A percentile compares a stretch with the other conserved stretches of the same genome.
Evolutionary conservation across 2,113 vertebrate species (phyloP).

Genomic region (Asarcornis scutulata): DNA sequence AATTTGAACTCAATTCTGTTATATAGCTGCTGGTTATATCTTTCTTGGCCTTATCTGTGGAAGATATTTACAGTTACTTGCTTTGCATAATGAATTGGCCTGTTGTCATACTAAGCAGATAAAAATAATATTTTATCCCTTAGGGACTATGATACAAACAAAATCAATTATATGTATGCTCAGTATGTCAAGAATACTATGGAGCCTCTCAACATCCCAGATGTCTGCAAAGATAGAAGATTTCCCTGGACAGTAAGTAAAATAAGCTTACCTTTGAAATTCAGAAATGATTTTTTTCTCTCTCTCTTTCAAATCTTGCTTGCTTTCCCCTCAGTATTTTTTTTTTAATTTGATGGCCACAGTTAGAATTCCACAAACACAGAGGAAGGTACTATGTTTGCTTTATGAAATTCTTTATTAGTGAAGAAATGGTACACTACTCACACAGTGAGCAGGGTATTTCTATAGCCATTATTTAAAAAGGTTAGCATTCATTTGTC

Average conservation of each 20-base stretch:
- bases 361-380: not conserved
- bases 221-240: constrained; percentile 87
- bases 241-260: constrained; percentile 94
- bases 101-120: not conserved
- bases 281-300: not conserved
- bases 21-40: not conserved
- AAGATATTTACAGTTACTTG: not conserved
- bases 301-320: not conserved
- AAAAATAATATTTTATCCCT: not conserved
- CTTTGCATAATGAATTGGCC: not conserved
- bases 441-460: not conserved
- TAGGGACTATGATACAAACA: constrained; percentile 86
- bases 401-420: not conserved
- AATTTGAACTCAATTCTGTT: not conserved
- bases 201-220: constrained; percentile 92
- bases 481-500: not conserved
- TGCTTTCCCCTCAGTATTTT: not conserved
- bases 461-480: not conserved
- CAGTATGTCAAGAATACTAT: constrained; percentile 93
- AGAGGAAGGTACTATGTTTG: not conserved
- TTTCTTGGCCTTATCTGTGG: not conserved
- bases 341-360: not conserved
- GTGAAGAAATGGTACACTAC: not conserved
- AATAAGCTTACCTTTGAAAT: not conserved
- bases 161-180: constrained; percentile 97